A percentile compares a stretch with the other conserved stretches of the same genome.
These are phyloP conservation scores for Drosophila hydei DNA, from an alignment of 1,140 invertebrate species.

Conservation along the genomic window DNA sequence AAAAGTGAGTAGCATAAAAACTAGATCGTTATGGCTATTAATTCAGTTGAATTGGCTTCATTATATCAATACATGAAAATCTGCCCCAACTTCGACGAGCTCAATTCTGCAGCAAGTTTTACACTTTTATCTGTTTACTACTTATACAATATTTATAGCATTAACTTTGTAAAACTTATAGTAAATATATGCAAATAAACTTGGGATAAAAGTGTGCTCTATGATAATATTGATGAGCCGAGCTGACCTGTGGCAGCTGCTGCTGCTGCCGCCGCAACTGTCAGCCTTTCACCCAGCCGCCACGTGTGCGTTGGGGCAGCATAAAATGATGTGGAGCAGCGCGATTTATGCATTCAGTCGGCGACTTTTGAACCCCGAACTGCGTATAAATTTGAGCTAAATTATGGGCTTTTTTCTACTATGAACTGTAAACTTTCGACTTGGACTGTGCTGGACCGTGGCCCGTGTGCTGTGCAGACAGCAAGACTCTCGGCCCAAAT, in stretches of 20 bases:
- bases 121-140: too few species aligned
- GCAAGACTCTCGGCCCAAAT: slow-evolving; percentile 71
- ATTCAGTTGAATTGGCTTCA: too few species aligned
- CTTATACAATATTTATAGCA: too few species aligned
- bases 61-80: too few species aligned
- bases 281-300: slow-evolving; percentile 3
- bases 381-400: slow-evolving; percentile 65
- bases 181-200: too few species aligned
- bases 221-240: not conserved
- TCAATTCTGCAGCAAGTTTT: too few species aligned
- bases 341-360: slow-evolving; percentile 37
- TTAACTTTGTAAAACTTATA: too few species aligned
- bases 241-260: slow-evolving; percentile 23
- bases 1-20: too few species aligned
- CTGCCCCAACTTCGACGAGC: too few species aligned
- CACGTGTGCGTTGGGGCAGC: slow-evolving; percentile 45
- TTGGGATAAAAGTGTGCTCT: not conserved
- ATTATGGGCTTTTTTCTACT: slow-evolving; percentile 58
- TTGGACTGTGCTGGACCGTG: slow-evolving; percentile 3
- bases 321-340: slow-evolving; percentile 27
- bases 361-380: slow-evolving; percentile 19
- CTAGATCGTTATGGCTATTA: too few species aligned
- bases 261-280: too few species aligned
- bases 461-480: slow-evolving; percentile 53
- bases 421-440: not conserved